phyloP scores from a whole-genome alignment of 2,797 vertebrate species.

The Danio choprae region DNA sequence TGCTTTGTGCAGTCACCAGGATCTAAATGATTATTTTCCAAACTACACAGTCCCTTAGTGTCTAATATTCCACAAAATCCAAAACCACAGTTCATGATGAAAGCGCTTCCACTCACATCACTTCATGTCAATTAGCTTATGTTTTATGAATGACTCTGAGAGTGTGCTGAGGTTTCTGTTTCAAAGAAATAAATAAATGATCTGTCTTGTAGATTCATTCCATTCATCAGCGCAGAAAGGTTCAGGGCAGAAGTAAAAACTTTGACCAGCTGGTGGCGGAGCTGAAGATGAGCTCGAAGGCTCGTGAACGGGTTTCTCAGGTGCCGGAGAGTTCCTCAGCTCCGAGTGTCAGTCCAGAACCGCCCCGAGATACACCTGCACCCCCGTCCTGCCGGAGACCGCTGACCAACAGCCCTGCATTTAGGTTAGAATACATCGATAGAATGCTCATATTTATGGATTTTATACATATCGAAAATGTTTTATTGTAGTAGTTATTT shows the following conservation, averaged over 20 bases:
- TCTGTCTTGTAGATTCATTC: slow-evolving; percentile 86
- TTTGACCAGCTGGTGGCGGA: slow-evolving; percentile 93
- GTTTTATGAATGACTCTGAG: not conserved
- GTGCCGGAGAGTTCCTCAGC: slow-evolving; percentile 68
- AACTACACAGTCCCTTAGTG: not conserved
- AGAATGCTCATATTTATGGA: not conserved
- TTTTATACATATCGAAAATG: too few species aligned
- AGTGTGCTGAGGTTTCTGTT: not conserved
- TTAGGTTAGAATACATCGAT: slow-evolving; percentile 75
- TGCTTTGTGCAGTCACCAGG: not conserved
- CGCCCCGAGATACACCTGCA: slow-evolving; percentile 65
- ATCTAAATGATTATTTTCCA: slow-evolving; percentile 2
- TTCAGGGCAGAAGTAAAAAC: slow-evolving; percentile 88
- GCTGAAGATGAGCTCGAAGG: slow-evolving; percentile 85
- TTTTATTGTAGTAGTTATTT: too few species aligned
- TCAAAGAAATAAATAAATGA: not conserved
- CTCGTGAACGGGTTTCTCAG: slow-evolving; percentile 80
- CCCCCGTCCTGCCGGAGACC: slow-evolving; percentile 77
- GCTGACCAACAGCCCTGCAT: slow-evolving; percentile 80
- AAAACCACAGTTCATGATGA: slow-evolving; percentile 2
- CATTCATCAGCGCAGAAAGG: slow-evolving; percentile 91
- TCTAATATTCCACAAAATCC: not conserved
- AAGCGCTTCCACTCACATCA: not conserved
- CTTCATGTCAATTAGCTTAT: not conserved
- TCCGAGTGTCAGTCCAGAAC: slow-evolving; percentile 74